A percentile compares a stretch with the other conserved stretches of the same genome.
These are phyloP conservation scores for Gerris buenoi DNA, from an alignment of 1,140 invertebrate genomes.

Conservation along the genomic window DNA sequence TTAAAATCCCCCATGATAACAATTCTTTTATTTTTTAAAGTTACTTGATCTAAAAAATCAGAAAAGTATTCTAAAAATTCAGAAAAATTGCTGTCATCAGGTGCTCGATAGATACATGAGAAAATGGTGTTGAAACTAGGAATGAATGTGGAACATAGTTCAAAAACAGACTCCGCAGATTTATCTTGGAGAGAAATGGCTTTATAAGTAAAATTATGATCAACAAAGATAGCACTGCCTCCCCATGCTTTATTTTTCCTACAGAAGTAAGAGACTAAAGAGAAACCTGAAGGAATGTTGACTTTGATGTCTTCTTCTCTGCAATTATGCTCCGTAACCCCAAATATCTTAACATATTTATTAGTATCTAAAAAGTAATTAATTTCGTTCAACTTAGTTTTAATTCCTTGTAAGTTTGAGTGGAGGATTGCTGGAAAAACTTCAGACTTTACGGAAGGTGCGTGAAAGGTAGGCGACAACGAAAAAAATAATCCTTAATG, in stretches of 20 bases:
- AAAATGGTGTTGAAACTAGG: neutral
- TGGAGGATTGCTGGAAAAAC: neutral
- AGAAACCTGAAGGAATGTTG: neutral
- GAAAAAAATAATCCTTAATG: too few species aligned
- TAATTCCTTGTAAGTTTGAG: neutral
- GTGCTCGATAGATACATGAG: neutral
- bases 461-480: too few species aligned
- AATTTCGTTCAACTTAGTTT: neutral
- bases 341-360: neutral
- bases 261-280: neutral
- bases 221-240: neutral
- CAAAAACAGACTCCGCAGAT: neutral
- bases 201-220: neutral
- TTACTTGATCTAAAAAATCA: neutral
- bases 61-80: neutral
- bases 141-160: neutral
- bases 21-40: neutral
- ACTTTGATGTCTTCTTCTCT: neutral
- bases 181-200: neutral
- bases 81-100: neutral
- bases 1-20: neutral
- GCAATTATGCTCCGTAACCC: neutral
- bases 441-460: too few species aligned
- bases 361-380: neutral
- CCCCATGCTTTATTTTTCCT: neutral